Base-by-base conservation (phyloP, 1,140 invertebrate genomes). In the Sarcophaga bullata region DNA sequence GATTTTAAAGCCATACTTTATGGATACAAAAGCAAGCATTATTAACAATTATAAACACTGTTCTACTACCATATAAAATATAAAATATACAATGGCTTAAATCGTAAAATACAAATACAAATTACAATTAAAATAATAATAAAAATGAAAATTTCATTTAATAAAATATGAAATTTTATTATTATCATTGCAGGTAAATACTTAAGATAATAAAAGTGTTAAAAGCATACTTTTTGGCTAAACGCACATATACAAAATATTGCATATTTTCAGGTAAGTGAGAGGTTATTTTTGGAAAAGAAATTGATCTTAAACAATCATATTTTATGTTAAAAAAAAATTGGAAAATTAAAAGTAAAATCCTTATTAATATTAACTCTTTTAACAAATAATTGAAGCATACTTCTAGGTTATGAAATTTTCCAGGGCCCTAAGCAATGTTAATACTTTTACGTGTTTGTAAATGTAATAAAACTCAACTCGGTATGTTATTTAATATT, bases 321-420 rank as follows among this genome's bases (percentile, higher is more conserved):
- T 48, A 76, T 76, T 76, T 49, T 76, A 76, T 76, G 73, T 5
- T 76, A 17, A 76, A 76, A 48, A 75, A 48, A 15, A 76, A 49
- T 76, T 11, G 48, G 13, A 48, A 76, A 46, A 76, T 49, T n/a
- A 76, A 46, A 76, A 76, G 25, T 4, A 37, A 37, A 37, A 37
- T 37, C 1, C 25, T 37, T 37, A 37, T 37, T 37, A 1, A 37
- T 37, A 1, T 37, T 37, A 37, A 37, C 25, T 37, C 4, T 37
- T 37, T 37, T 37, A 37, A 37, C 25, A 37, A 37, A n/a, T 1
- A 37, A 37, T 37, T 37, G 4, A 37, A 37, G 25, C 25, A 37
- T 37, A 37, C 25, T 37, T 37, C 4, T 37, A 37, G 25, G 25
- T 2, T 2, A 37, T 37, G 4, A 37, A 37, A 37, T 37, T 37